Base-by-base conservation (phyloP, 2,797 vertebrate genomes). In the Acanthopagrus latus region DNA sequence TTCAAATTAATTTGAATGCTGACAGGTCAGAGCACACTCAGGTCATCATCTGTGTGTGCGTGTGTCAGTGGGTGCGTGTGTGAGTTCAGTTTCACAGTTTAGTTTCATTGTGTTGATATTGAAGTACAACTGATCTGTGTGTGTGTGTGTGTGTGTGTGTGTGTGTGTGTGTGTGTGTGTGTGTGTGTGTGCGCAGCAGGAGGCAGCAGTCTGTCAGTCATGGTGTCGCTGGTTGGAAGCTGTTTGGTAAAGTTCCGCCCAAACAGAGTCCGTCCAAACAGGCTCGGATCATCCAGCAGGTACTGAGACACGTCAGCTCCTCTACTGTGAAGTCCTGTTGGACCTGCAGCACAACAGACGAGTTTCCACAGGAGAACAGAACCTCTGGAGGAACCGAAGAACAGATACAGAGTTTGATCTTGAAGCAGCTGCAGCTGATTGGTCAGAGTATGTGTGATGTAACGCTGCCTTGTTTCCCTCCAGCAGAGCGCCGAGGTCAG, bases 271-370 rank as follows among this genome's bases (percentile, higher is more conserved):
- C 76, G 0, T 46, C 68, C 8, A 64, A 38, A 65, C 55, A 60
- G 23, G 16, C 76, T 3, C 25, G 17, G 41, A 16, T 54, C 62
- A 78, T 78, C 68, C 76, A 78, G 55, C 76, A 78, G 76, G 76
- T 78, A 66, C 38, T 0, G 21, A 18, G 29, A 33, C 29, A 33
- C 29, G 29, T 29, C 29, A 29, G 29, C 29, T 29, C 29, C 29
- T 29, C 29, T 29, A 29, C 3, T 29, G 5, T 29, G 3, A 33
- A 33, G 29, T 16, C 2, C 5, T 47, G 46, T 18, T 47, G 11
- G 14, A 46, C 14, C 44, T 46, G 14, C 14, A 16, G 44, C 44
- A 1, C 44, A 43, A 14, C 14, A 46, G 44, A 44, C 43, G 44
- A 14, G 44, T 16, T 46, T 46, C 29, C 44, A 46, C 44, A 46